Percentiles rank a stretch among this genome's conserved stretches.
phyloP scores from a whole-genome alignment of 2,888 invertebrate genomes.

The Steinernema hermaphroditum region DNA sequence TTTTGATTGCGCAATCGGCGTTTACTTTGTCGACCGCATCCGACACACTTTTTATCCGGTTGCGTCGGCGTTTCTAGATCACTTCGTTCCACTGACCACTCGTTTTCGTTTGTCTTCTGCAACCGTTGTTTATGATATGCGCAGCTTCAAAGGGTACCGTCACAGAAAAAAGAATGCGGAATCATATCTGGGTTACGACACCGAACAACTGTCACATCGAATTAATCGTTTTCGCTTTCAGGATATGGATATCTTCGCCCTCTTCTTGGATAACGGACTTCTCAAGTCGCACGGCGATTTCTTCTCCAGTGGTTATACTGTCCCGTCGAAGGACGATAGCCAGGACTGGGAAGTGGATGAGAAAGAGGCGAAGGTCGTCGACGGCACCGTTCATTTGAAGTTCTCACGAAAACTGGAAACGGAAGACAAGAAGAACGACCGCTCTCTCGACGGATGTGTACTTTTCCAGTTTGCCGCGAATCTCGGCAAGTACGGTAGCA shows the following conservation, averaged over 20 bases:
- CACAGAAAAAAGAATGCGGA: too few species aligned
- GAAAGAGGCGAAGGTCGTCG: slow-evolving; percentile 36
- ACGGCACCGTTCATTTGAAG: slow-evolving; percentile 41
- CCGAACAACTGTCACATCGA: background rate
- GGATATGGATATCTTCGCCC: slow-evolving; percentile 52
- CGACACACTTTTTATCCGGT: slow-evolving; percentile 27
- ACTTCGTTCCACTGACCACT: slow-evolving; percentile 25
- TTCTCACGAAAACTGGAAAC: slow-evolving; percentile 49
- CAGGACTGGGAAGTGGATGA: slow-evolving; percentile 48
- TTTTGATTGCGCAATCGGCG: background rate
- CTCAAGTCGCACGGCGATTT: slow-evolving; percentile 46
- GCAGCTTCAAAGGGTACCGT: too few species aligned
- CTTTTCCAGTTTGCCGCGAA: slow-evolving; percentile 52
- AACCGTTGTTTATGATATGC: too few species aligned
- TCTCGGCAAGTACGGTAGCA: slow-evolving; percentile 38
- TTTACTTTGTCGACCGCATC: background rate
- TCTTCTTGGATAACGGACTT: slow-evolving; percentile 46
- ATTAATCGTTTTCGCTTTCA: slow-evolving; percentile 22
- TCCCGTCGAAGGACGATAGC: slow-evolving; percentile 41
- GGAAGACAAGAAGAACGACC: slow-evolving; percentile 44
- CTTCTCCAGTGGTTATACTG: slow-evolving; percentile 44
- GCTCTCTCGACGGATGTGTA: slow-evolving; percentile 48
- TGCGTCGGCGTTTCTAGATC: slow-evolving; percentile 11
- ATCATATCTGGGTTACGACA: too few species aligned
- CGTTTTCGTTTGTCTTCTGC: too few species aligned